Evolutionary conservation across 1,140 invertebrate species (phyloP).

Genomic region (Eumeta japonica): DNA sequence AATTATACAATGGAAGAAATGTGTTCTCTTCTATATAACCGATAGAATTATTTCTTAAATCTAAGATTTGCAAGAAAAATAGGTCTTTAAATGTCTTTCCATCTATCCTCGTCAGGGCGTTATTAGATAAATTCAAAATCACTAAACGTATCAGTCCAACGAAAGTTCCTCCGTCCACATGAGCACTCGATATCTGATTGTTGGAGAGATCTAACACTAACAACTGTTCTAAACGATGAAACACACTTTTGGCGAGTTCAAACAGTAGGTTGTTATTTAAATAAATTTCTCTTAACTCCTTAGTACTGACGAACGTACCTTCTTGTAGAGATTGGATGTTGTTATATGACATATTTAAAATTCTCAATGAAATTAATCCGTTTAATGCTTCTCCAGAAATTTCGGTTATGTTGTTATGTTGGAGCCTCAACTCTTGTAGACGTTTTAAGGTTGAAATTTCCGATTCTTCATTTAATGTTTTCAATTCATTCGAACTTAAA

Average conservation of each 20-base stretch:
- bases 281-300: slow-evolving; percentile 78
- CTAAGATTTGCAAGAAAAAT: slow-evolving; percentile 83
- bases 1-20: slow-evolving; percentile 81
- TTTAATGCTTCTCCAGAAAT: slow-evolving; percentile 76
- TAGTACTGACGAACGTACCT: slow-evolving; percentile 72
- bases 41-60: slow-evolving; percentile 84
- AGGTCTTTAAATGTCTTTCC: slow-evolving; percentile 84
- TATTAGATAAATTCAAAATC: slow-evolving; percentile 83
- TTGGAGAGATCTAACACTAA: slow-evolving; percentile 85
- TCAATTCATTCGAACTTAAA: slow-evolving; percentile 75
- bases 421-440: slow-evolving; percentile 73
- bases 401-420: slow-evolving; percentile 79
- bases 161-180: slow-evolving; percentile 80
- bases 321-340: slow-evolving; percentile 74
- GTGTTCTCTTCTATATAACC: slow-evolving; percentile 83
- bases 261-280: slow-evolving; percentile 78
- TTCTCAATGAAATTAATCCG: slow-evolving; percentile 71
- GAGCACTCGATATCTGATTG: slow-evolving; percentile 81
- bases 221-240: slow-evolving; percentile 80
- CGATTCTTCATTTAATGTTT: slow-evolving; percentile 68
- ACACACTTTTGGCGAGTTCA: slow-evolving; percentile 75
- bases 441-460: slow-evolving; percentile 69
- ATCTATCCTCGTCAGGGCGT: slow-evolving; percentile 79
- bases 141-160: slow-evolving; percentile 80
- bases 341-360: slow-evolving; percentile 84